Percentiles rank a stretch among this genome's conserved stretches.
phyloP scores from a whole-genome alignment of 2,797 vertebrate species.

The Phoxinus dragarum region DNA sequence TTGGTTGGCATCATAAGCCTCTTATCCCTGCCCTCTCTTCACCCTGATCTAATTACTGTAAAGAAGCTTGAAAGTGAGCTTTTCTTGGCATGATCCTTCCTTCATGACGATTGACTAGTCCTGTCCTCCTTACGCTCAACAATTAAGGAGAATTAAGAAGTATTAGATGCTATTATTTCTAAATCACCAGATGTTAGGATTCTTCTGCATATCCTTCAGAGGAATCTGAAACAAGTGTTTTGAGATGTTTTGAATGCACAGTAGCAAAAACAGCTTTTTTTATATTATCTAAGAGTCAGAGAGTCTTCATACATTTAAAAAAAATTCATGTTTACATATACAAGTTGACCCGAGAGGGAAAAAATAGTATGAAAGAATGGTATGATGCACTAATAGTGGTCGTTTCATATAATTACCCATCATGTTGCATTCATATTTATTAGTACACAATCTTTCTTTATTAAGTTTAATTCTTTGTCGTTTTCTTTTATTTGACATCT shows the following conservation, averaged over 20 bases:
- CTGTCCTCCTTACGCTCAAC: background rate
- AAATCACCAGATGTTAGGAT: background rate
- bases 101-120: slow-evolving; percentile 7
- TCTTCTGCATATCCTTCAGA: background rate
- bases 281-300: background rate
- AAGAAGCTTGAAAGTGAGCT: slow-evolving; percentile 37
- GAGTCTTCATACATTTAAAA: background rate
- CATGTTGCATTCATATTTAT: background rate
- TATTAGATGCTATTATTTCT: background rate
- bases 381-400: background rate
- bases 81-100: slow-evolving; percentile 2
- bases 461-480: slow-evolving; percentile 10
- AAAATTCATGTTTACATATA: background rate
- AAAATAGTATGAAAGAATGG: background rate
- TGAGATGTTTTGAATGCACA: background rate
- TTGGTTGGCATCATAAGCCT: slow-evolving; percentile 40
- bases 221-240: background rate
- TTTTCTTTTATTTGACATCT: slow-evolving; percentile 59
- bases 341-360: background rate
- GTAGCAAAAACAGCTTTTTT: background rate
- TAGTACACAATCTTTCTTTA: background rate
- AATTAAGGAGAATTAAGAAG: background rate
- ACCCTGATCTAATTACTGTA: slow-evolving; percentile 43
- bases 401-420: background rate
- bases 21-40: slow-evolving; percentile 32